phyloP scores from a whole-genome alignment of 2,797 vertebrate species.

The Pantherophis alleghaniensis region DNA sequence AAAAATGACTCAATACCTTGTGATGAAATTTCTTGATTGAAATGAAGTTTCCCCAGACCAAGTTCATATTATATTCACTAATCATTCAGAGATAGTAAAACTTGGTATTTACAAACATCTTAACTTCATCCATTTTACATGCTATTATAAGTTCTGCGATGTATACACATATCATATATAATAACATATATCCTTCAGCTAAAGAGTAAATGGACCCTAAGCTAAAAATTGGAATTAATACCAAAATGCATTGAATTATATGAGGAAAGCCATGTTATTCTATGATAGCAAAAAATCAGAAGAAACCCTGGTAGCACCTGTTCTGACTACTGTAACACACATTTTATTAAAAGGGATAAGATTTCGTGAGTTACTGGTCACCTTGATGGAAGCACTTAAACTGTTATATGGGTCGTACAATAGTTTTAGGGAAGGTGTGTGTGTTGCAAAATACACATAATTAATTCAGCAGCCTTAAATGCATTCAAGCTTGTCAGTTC shows the following conservation, averaged over 20 bases:
- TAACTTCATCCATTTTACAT: background rate
- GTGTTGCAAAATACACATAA: rapidly evolving
- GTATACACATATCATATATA: background rate
- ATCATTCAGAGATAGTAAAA: background rate
- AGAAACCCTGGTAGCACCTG: background rate
- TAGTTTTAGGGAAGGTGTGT: background rate
- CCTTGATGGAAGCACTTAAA: background rate
- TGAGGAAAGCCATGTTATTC: background rate
- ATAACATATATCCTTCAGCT: background rate
- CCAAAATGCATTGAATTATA: background rate
- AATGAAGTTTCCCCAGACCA: background rate
- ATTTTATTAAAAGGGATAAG: background rate
- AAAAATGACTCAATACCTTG: background rate
- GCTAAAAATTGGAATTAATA: background rate
- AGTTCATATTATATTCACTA: background rate
- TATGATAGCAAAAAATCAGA: background rate
- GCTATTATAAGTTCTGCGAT: too few relatives aligned
- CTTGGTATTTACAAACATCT: background rate
- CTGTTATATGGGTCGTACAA: background rate
- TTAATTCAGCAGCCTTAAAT: slow-evolving; percentile 24
- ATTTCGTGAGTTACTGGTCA: background rate
- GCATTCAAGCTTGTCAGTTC: background rate
- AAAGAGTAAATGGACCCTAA: background rate
- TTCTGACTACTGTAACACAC: background rate
- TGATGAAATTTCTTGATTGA: background rate